Evolutionary conservation across 2,888 invertebrate genomes (phyloP).

Genomic region (Apoderus coryli): DNA sequence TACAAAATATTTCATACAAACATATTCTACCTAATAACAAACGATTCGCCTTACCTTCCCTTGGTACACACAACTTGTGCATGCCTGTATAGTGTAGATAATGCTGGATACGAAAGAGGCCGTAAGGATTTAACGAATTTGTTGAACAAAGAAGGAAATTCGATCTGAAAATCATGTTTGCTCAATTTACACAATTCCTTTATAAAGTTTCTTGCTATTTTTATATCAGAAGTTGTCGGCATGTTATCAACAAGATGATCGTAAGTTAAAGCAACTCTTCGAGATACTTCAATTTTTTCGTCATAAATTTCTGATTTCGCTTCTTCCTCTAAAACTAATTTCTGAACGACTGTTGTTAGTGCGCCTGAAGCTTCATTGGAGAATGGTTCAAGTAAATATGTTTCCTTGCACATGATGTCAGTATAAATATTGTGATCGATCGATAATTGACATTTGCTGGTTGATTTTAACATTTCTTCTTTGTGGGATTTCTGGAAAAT

Average conservation of each 20-base stretch:
- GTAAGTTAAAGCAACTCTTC: constrained; percentile 51
- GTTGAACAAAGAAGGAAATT: constrained; percentile 47
- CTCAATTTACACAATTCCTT: constrained; percentile 50
- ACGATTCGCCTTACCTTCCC: constrained; percentile 60
- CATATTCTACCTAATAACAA: too few relatives aligned
- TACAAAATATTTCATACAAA: too few relatives aligned
- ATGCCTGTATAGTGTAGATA: constrained; percentile 48
- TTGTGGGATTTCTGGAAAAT: constrained; percentile 41
- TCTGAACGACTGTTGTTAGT: constrained; percentile 47
- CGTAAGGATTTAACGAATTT: constrained; percentile 52
- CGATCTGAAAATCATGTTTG: constrained; percentile 43
- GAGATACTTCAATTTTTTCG: constrained; percentile 38
- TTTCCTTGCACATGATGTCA: constrained; percentile 53
- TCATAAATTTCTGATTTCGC: constrained; percentile 33
- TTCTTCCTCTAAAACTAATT: constrained; percentile 42
- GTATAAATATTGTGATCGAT: constrained; percentile 67
- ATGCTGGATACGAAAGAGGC: constrained; percentile 50
- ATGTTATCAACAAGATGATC: constrained; percentile 54
- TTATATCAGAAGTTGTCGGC: constrained; percentile 54
- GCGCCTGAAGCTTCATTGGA: constrained; percentile 61
- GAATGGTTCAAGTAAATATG: constrained; percentile 61
- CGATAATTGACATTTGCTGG: constrained; percentile 54
- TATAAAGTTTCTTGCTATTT: constrained; percentile 52
- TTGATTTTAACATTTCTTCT: constrained; percentile 61
- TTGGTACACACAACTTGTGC: constrained; percentile 49